A percentile compares a stretch with the other conserved stretches of the same genome.
These are phyloP conservation scores for Meandrina meandrites DNA, from an alignment of 92 coral and sea anemone genomes.

Conservation along the genomic window DNA sequence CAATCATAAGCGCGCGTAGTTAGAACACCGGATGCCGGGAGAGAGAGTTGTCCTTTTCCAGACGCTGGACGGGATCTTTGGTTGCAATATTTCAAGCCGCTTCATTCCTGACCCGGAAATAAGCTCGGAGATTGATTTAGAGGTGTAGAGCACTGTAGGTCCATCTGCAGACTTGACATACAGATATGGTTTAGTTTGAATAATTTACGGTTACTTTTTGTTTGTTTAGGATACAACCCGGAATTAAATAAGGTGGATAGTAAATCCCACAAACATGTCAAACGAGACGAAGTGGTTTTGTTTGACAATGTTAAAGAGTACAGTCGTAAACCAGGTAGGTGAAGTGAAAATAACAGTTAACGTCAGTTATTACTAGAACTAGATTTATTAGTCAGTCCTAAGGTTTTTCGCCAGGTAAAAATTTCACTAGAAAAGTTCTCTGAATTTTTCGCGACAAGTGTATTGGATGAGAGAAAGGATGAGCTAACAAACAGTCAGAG, in stretches of 20 bases:
- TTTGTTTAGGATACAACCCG: conserved; percentile 74
- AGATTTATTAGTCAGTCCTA: neutral
- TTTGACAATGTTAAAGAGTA: conserved; percentile 72
- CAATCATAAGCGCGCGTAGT: too few species aligned
- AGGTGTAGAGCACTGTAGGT: too few species aligned
- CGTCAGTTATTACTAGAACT: neutral
- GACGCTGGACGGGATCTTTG: too few species aligned
- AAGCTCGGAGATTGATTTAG: too few species aligned
- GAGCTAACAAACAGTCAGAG: too few species aligned
- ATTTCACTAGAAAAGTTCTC: neutral
- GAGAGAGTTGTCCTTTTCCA: too few species aligned
- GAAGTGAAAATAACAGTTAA: neutral
- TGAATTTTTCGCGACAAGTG: neutral
- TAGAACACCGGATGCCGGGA: too few species aligned
- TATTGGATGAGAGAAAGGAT: too few species aligned
- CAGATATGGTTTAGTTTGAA: neutral
- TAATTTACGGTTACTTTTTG: neutral
- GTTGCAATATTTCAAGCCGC: too few species aligned
- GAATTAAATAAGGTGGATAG: conserved; percentile 28
- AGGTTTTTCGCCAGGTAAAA: too few species aligned
- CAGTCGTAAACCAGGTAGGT: conserved; percentile 57
- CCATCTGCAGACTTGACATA: too few species aligned
- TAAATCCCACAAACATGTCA: conserved; percentile 56
- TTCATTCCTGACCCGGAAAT: too few species aligned
- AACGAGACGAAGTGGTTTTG: conserved; percentile 91